Conservation (phyloP, 2,113 vertebrate genomes). For the Poeciliopsis turrubarensis region DNA sequence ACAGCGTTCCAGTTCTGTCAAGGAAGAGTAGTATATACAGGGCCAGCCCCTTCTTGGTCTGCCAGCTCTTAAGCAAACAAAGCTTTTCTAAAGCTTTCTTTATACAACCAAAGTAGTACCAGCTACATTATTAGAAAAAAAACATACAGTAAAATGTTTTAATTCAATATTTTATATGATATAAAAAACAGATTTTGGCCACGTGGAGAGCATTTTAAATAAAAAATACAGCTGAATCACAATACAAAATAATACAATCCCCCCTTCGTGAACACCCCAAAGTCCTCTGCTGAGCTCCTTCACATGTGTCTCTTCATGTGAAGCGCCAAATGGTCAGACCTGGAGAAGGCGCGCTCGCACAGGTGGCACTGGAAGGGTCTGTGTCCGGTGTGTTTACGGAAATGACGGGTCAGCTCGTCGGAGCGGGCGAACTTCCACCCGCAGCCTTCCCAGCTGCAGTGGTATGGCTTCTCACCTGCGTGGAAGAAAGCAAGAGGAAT, state of each 20-base stretch:
- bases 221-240: constrained; percentile 66
- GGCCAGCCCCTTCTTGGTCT: constrained; percentile 79
- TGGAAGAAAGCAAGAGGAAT: neutral
- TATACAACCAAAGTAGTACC: constrained; percentile 87
- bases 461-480: constrained; percentile 96
- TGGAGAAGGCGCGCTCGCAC: constrained; percentile 95
- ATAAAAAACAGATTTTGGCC: constrained; percentile 67
- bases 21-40: constrained; percentile 71
- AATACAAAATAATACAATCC: constrained; percentile 46
- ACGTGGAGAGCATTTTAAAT: constrained; percentile 72
- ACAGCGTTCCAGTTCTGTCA: constrained; percentile 77
- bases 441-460: constrained; percentile 98
- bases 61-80: constrained; percentile 71
- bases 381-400: constrained; percentile 97
- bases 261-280: constrained; percentile 20
- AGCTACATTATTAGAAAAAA: constrained; percentile 86
- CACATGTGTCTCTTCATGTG: constrained; percentile 99
- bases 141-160: constrained; percentile 68
- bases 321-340: constrained; percentile 95
- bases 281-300: constrained; percentile 53
- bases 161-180: constrained; percentile 60
- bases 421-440: constrained; percentile 98
- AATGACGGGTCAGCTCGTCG: constrained; percentile 95
- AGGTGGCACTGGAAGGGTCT: constrained; percentile 98
- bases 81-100: constrained; percentile 76